Evolutionary conservation across 2,797 vertebrate species (phyloP).

Genomic region (Labroides dimidiatus): DNA sequence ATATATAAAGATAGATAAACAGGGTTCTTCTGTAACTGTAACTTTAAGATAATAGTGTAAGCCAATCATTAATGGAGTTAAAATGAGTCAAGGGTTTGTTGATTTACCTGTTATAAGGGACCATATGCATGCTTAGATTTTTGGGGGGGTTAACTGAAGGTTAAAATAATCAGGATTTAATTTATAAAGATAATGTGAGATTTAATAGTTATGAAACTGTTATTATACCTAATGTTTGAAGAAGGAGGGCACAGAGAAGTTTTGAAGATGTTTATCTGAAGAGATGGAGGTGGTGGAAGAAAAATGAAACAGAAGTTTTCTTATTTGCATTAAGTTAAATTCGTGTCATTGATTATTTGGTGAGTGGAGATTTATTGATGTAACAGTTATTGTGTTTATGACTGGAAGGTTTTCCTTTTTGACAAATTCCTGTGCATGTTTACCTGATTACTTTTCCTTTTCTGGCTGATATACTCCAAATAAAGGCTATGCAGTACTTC

Average conservation of each 20-base stretch:
- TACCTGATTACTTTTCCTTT: slow-evolving; percentile 33
- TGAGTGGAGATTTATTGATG: slow-evolving; percentile 2
- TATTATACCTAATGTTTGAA: slow-evolving; percentile 3
- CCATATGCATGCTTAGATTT: slow-evolving; percentile 1
- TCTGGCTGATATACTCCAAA: slow-evolving; percentile 60
- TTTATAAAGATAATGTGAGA: not conserved
- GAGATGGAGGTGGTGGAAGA: slow-evolving; percentile 15
- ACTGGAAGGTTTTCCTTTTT: slow-evolving; percentile 1
- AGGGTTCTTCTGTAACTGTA: not conserved
- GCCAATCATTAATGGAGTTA: not conserved
- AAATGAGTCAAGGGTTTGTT: slow-evolving; percentile 20
- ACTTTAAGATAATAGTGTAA: slow-evolving; percentile 5
- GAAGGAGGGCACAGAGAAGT: not conserved
- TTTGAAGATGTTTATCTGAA: not conserved
- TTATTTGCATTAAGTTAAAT: slow-evolving; percentile 10
- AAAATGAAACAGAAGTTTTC: not conserved
- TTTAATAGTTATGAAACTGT: not conserved
- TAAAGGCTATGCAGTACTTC: slow-evolving; percentile 66
- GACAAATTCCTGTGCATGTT: slow-evolving; percentile 41
- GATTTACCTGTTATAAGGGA: slow-evolving; percentile 41
- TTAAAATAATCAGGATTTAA: slow-evolving; percentile 5
- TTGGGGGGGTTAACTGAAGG: slow-evolving; percentile 17
- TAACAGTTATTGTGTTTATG: slow-evolving; percentile 25
- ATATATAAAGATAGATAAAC: slow-evolving; percentile 2
- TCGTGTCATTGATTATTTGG: slow-evolving; percentile 13